Percentiles rank a stretch among this genome's conserved stretches.
Conservation (phyloP, 2,888 invertebrate species). For the Eupeodes luniger region DNA sequence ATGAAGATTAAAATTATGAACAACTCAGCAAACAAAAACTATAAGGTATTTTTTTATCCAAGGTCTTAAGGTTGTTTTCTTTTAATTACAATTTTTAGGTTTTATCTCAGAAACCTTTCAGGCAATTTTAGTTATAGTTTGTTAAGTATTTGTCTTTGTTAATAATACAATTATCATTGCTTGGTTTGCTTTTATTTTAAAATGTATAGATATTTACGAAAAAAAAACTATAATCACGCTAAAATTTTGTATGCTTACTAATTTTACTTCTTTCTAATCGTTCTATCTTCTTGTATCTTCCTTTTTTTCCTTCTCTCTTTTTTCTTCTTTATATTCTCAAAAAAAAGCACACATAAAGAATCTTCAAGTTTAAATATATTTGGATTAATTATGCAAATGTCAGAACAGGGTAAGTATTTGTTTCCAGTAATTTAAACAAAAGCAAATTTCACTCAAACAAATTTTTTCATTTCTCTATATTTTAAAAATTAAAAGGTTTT, state of each 20-base stretch:
- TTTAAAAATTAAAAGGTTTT: too few relatives aligned
- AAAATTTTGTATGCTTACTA: background rate
- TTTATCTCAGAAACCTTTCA: too few relatives aligned
- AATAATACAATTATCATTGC: too few relatives aligned
- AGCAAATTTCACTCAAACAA: background rate
- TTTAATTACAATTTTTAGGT: too few relatives aligned
- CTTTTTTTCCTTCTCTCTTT: conserved; percentile 5
- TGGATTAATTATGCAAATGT: conserved; percentile 48
- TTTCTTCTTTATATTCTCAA: conserved; percentile 22
- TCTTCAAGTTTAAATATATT: conserved; percentile 33
- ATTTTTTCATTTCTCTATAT: background rate
- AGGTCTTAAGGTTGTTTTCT: too few relatives aligned
- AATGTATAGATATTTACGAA: background rate
- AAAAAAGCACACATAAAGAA: conserved; percentile 22
- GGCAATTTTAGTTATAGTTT: too few relatives aligned
- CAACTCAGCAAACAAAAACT: too few relatives aligned
- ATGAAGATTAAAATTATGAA: too few relatives aligned
- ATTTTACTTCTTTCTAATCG: conserved; percentile 4
- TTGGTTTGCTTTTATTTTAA: background rate
- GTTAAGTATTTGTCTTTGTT: too few relatives aligned
- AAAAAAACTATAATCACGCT: background rate
- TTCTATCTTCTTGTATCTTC: conserved; percentile 9
- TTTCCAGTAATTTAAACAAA: background rate
- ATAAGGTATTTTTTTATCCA: too few relatives aligned
- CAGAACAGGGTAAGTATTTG: conserved; percentile 43